Evolutionary conservation across 2,113 vertebrate species (phyloP).

Genomic region (Caloenas nicobarica): DNA sequence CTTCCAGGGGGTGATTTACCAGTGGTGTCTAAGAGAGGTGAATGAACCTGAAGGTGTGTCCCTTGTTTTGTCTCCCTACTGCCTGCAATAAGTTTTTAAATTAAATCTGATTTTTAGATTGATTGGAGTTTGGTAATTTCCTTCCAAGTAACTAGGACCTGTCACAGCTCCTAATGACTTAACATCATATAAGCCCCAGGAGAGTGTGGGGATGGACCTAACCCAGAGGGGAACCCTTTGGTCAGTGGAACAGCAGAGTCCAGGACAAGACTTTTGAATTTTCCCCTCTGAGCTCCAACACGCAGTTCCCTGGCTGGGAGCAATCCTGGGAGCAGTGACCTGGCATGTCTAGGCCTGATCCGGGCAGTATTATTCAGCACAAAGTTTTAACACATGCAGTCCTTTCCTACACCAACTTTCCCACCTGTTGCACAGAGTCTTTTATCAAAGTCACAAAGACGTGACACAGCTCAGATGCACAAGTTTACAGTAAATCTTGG

Average conservation of each 20-base stretch:
- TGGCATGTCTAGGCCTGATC: neutral
- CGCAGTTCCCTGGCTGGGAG: fast-evolving
- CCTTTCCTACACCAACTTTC: neutral
- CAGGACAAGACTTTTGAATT: neutral
- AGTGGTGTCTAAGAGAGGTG: neutral
- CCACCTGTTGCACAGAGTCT: neutral
- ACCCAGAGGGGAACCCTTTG: neutral
- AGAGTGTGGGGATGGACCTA: neutral
- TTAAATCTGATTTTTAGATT: neutral
- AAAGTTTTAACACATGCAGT: neutral
- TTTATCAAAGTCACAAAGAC: neutral
- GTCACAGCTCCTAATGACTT: neutral
- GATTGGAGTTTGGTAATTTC: neutral
- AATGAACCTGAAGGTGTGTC: neutral
- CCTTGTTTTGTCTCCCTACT: neutral
- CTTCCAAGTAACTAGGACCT: neutral
- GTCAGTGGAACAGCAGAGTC: neutral
- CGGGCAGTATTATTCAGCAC: neutral
- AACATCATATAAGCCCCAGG: neutral
- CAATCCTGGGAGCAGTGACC: neutral
- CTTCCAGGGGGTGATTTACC: neutral
- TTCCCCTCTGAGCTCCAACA: neutral
- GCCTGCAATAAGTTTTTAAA: neutral
- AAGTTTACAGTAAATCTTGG: neutral
- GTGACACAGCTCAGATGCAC: neutral